phyloP scores from a whole-genome alignment of 2,113 vertebrate species.

The Psilopogon haemacephalus region DNA sequence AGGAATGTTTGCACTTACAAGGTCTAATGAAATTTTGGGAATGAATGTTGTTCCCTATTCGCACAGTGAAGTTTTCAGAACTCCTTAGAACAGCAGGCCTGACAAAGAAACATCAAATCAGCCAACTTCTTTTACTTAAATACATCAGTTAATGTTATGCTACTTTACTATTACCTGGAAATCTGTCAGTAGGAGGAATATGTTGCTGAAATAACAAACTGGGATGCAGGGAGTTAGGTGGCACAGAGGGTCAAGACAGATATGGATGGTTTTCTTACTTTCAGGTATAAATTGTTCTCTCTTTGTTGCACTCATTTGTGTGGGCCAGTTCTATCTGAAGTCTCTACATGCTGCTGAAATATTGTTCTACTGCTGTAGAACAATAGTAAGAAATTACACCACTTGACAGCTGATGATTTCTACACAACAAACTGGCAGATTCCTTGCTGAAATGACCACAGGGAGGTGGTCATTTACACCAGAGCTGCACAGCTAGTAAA shows the following conservation, averaged over 20 bases:
- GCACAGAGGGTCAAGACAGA: background rate
- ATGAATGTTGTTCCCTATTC: slow-evolving; percentile 87
- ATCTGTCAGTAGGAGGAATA: slow-evolving; percentile 38
- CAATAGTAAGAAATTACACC: background rate
- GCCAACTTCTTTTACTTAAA: background rate
- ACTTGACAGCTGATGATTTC: background rate
- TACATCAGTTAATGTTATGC: background rate
- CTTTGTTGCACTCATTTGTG: background rate
- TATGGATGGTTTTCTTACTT: background rate
- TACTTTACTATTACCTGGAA: slow-evolving; percentile 32
- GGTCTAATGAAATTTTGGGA: slow-evolving; percentile 82
- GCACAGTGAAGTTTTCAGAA: slow-evolving; percentile 85
- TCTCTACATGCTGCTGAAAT: background rate
- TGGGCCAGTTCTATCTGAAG: background rate
- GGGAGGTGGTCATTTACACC: background rate
- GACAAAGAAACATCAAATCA: slow-evolving; percentile 23
- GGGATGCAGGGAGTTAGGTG: background rate
- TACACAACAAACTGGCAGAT: background rate
- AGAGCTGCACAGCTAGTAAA: background rate
- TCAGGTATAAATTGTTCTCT: background rate
- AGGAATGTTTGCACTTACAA: slow-evolving; percentile 63
- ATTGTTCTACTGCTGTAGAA: background rate
- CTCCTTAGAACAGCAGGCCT: slow-evolving; percentile 81
- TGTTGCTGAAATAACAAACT: slow-evolving; percentile 1
- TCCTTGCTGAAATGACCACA: background rate